Conservation (phyloP, 2,797 vertebrate genomes). For the Ptychobarbus kaznakovi region DNA sequence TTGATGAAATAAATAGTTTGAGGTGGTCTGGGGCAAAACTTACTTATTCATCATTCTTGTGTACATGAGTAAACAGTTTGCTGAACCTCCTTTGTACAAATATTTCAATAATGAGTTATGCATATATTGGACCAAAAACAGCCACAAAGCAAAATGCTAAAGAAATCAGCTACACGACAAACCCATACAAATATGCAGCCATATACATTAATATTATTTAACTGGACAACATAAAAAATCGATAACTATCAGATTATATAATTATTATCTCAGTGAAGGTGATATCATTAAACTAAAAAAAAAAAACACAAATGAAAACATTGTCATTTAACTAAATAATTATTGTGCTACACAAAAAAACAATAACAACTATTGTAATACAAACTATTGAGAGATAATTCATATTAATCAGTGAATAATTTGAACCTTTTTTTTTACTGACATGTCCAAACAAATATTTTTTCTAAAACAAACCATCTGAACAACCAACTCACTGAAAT, state of each 20-base stretch:
- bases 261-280: not conserved
- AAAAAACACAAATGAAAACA: not conserved
- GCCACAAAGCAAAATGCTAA: not conserved
- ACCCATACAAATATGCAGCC: not conserved
- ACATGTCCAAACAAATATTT: not conserved
- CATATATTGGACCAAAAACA: not conserved
- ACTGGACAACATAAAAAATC: not conserved
- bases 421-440: too few species aligned
- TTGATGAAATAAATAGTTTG: slow-evolving; percentile 47
- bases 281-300: not conserved
- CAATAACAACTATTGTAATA: too few species aligned
- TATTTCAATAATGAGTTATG: not conserved
- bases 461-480: not conserved
- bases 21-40: slow-evolving; percentile 35
- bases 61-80: not conserved
- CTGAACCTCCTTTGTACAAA: not conserved
- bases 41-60: slow-evolving; percentile 16
- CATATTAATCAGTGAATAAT: not conserved
- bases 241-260: not conserved
- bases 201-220: not conserved
- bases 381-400: not conserved
- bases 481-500: not conserved
- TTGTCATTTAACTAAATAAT: not conserved
- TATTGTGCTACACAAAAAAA: not conserved
- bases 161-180: too few species aligned